Base-by-base conservation (phyloP, 2,888 invertebrate species). In the Hanleya hanleyi region DNA sequence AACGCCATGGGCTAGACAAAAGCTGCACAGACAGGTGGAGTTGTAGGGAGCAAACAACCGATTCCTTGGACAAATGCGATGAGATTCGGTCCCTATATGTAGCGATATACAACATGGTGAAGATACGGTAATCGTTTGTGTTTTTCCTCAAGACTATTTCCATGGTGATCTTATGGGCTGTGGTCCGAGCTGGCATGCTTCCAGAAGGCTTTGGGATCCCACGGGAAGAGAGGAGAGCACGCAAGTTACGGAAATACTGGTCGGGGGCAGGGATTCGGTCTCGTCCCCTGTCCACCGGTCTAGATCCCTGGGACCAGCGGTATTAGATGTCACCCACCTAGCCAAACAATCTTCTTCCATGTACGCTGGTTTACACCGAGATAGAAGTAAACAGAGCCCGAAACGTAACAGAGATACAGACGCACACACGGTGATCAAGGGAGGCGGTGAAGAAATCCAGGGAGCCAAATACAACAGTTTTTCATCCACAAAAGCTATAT, bases 121-220 rank as follows among this genome's bases (percentile, higher is more conserved):
- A n/a, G n/a, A n/a, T n/a, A n/a, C 7, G 47, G 47, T 7, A 22
- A n/a, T 47, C 47, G 47, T n/a, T 22, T 47, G 47, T 22, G 47
- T 47, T 18, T 47, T 47, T 47, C n/a, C 47, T 22, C 7, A 4
- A 18, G 47, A 47, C 47, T n/a, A 47, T 18, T 22, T 22, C 26
- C 57, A 29, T 57, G 57, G 22, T 57, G 29, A 15, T 57, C 57
- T 29, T 22, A 57, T 57, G 57, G 57, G 57, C 57, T 57, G 57
- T 57, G 57, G 57, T 57, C 57, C 57, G 29, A 57, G 57, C 57
- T 57, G 57, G 57, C 57, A 22, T 22, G 57, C 57, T 26, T 57
- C 57, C 15, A 22, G 57, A 32, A 22, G 57, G 32, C 29, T 57
- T 29, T 57, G 57, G 57, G 57, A 57, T 4, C 29, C 57, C 5